Base-by-base conservation (phyloP, 2,888 invertebrate genomes). In the Andrena hattorfiana region DNA sequence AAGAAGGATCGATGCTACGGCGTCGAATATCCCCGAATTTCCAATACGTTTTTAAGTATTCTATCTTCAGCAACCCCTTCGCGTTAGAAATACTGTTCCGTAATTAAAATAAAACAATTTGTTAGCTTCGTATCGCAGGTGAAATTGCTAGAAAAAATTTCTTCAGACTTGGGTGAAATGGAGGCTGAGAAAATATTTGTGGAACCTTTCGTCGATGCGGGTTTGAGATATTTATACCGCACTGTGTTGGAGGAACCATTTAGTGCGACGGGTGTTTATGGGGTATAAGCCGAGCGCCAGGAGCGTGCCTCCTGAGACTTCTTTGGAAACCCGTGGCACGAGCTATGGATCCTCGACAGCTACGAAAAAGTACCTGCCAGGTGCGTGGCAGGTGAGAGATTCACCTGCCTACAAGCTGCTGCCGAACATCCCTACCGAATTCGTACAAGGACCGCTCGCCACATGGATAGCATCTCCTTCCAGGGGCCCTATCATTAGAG, bases 371-470 rank as follows among this genome's bases (percentile, higher is more conserved):
- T 63, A 56, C 48, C 56, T 71, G 89, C 90, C 93, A 93, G 93
- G 88, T 93, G 93, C 90, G 63, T 87, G 89, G 90, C 93, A 93
- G 93, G 93, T 93, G 93, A 89, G 72, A 76, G 83, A 87, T 87
- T 90, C 93, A 93, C 93, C 93, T 93, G 93, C 90, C 85, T 85
- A 89, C 92, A 93, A 93, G 91, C 93, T 93, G 93, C 90, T 75
- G 81, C 30, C 68, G 64, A 81, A 85, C 85, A 87, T 86, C 88
- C 72, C 59, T 75, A 83, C 59, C 85, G 69, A 74, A 83, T 87
- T 75, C 48, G 32, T 72, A 88, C 86, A 89, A 74, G 90, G 89
- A 89, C 90, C 88, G 86, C 89, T 89, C 84, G 86, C 92, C 93
- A 92, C 90, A 92, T 93, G 93, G 92, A 90, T 86, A 48, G 28